Conservation (phyloP, 2,797 vertebrate species). For the Dendrocincla tyrannina region DNA sequence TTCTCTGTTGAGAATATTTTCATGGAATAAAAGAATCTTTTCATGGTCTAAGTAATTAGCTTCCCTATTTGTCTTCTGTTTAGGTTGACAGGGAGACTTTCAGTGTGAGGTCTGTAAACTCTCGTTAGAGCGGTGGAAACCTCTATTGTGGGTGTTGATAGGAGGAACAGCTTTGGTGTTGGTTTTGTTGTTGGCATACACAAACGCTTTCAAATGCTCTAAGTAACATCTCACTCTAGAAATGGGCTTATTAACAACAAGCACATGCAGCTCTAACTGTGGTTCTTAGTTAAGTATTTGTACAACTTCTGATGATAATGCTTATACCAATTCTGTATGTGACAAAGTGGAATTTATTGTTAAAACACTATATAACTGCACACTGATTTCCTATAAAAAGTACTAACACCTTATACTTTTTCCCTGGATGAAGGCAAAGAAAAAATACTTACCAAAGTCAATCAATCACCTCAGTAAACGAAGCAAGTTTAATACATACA, state of each 20-base stretch:
- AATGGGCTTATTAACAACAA: rapidly evolving
- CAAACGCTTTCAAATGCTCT: neutral
- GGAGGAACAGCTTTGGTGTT: neutral
- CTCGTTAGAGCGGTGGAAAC: neutral
- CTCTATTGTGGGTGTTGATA: neutral
- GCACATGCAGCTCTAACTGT: neutral
- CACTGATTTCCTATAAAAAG: neutral
- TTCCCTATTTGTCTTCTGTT: conserved; percentile 60
- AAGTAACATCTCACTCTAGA: neutral
- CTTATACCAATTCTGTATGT: neutral
- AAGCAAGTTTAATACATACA: neutral
- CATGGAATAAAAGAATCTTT: conserved; percentile 87
- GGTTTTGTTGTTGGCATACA: neutral
- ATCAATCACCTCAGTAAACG: neutral
- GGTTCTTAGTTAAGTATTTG: neutral
- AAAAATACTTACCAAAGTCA: neutral
- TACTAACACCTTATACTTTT: neutral
- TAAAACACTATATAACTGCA: neutral
- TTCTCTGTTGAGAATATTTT: conserved; percentile 89
- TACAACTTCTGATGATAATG: neutral
- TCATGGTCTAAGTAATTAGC: conserved; percentile 66
- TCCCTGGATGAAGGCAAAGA: neutral
- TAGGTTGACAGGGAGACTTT: neutral
- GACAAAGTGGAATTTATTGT: neutral
- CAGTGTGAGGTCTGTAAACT: neutral